Evolutionary conservation across 1,140 invertebrate species (phyloP).

Genomic region (Drosophila varians): DNA sequence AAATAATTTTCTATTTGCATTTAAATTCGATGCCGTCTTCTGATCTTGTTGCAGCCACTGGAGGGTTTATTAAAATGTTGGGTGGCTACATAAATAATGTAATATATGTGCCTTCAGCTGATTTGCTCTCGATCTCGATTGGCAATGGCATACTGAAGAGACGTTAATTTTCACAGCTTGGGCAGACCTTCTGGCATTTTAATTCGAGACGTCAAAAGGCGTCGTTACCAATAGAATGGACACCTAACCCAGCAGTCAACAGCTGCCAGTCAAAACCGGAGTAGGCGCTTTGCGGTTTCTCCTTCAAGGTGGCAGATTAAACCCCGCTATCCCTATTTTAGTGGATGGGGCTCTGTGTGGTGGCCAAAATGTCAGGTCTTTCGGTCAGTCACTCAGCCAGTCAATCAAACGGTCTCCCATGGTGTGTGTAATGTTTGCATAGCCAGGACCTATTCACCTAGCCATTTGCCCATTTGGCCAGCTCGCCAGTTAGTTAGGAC

Average conservation of each 20-base stretch:
- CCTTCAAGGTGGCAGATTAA: conserved; percentile 11
- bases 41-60: conserved; percentile 33
- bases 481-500: conserved; percentile 39
- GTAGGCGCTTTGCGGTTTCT: conserved; percentile 25
- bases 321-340: not conserved
- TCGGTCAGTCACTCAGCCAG: conserved; percentile 25
- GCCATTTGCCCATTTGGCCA: conserved; percentile 58
- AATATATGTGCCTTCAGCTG: not conserved
- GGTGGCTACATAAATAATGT: conserved; percentile 9
- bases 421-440: not conserved
- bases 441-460: conserved; percentile 7
- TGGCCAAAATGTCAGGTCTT: conserved; percentile 35
- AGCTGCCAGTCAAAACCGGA: conserved; percentile 62
- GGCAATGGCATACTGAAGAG: conserved; percentile 46
- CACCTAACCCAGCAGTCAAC: conserved; percentile 36
- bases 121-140: not conserved
- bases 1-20: conserved; percentile 65
- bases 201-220: conserved; percentile 66
- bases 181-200: conserved; percentile 38
- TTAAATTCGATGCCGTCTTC: conserved; percentile 53
- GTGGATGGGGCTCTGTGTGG: conserved; percentile 6
- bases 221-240: conserved; percentile 23
- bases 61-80: conserved; percentile 9
- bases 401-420: conserved; percentile 15
- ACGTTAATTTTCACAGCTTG: conserved; percentile 52